phyloP scores from a whole-genome alignment of 2,113 vertebrate species.

The Siphamia tubifer region DNA sequence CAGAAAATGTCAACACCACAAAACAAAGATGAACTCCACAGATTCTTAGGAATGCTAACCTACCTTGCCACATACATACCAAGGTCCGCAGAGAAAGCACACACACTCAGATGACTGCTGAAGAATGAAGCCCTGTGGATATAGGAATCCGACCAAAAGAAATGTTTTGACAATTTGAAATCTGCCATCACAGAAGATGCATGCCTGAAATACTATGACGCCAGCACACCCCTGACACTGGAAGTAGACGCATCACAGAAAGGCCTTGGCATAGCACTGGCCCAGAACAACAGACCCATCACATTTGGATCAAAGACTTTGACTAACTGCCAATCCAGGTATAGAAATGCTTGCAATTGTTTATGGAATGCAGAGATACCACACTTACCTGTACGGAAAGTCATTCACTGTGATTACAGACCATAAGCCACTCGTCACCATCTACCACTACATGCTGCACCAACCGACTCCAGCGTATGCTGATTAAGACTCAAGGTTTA shows the following conservation, averaged over 20 bases:
- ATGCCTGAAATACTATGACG: not conserved
- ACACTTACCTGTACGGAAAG: not conserved
- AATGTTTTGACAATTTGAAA: slow-evolving; percentile 12
- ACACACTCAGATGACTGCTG: not conserved
- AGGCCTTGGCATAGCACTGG: not conserved
- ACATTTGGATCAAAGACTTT: slow-evolving; percentile 10
- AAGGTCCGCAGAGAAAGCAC: slow-evolving; percentile 1
- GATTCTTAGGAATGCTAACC: not conserved
- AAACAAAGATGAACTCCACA: not conserved
- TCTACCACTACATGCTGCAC: slow-evolving; percentile 1
- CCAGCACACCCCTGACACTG: not conserved
- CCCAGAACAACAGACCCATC: not conserved
- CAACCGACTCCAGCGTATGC: not conserved
- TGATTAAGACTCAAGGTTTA: slow-evolving; percentile 5
- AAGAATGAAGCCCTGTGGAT: not conserved
- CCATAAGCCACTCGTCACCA: not conserved
- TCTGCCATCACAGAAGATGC: not conserved
- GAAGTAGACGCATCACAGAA: not conserved
- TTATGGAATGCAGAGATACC: slow-evolving; percentile 5
- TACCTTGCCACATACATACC: not conserved
- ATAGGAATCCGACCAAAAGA: not conserved
- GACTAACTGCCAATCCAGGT: slow-evolving; percentile 1
- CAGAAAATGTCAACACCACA: slow-evolving; percentile 11
- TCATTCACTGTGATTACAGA: not conserved
- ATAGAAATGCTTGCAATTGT: no score